Conservation (phyloP, 2,113 vertebrate species). For the Nibea coibor region DNA sequence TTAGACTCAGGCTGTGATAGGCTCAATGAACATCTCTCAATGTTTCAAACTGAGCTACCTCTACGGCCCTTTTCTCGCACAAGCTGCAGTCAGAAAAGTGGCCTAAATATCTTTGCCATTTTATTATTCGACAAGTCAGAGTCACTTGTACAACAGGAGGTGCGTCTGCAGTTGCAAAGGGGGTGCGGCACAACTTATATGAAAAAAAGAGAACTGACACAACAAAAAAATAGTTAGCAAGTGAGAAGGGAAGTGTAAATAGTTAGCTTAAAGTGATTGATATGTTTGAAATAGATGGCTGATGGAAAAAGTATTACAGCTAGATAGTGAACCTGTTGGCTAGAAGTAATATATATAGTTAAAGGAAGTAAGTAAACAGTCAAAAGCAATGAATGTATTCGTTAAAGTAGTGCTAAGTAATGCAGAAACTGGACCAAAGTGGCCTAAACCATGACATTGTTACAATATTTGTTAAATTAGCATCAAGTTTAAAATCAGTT, state of each 20-base stretch:
- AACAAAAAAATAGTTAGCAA: not conserved
- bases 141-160: not conserved
- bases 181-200: not conserved
- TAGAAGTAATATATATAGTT: not conserved
- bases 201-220: too few relatives aligned
- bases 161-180: not conserved
- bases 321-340: too few relatives aligned
- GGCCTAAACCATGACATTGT: not conserved
- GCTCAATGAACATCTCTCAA: constrained; percentile 30
- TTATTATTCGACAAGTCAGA: not conserved
- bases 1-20: constrained; percentile 4
- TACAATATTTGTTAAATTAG: not conserved
- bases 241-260: not conserved
- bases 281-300: not conserved
- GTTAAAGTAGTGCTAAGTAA: too few relatives aligned
- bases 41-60: constrained; percentile 30
- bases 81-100: not conserved
- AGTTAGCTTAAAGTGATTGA: not conserved
- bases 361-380: not conserved
- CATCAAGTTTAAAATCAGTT: not conserved
- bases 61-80: constrained; percentile 10
- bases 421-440: not conserved
- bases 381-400: not conserved
- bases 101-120: not conserved
- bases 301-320: too few relatives aligned